phyloP scores from a whole-genome alignment of 2,888 invertebrate genomes.

The Epistrophe grossulariae region DNA sequence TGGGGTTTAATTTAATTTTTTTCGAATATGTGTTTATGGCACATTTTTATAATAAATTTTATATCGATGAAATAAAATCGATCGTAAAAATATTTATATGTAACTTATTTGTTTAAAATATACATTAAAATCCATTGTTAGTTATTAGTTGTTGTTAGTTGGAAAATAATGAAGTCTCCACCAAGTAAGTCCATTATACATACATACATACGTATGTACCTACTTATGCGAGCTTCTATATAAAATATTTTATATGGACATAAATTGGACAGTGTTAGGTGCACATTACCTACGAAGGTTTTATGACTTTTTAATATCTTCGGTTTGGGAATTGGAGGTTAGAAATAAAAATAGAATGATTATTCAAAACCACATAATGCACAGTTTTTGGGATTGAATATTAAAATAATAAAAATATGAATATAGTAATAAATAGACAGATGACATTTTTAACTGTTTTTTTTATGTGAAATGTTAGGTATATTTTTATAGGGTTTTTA shows the following conservation, averaged over 20 bases:
- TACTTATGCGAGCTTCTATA: no score
- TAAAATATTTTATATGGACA: background rate
- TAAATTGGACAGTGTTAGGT: background rate
- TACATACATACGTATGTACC: no score
- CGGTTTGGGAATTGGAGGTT: background rate
- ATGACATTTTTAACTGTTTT: background rate
- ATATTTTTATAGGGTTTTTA: background rate
- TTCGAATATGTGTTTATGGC: background rate
- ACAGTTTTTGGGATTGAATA: no score
- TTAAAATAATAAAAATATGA: no score
- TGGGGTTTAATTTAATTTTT: background rate
- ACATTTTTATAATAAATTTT: conserved; percentile 23
- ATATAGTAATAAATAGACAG: background rate
- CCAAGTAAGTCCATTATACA: background rate
- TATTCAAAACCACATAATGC: background rate
- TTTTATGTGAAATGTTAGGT: background rate
- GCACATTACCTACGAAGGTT: background rate
- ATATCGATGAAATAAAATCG: conserved; percentile 38
- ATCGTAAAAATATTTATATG: conserved; percentile 22
- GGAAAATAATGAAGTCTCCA: background rate
- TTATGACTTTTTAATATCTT: background rate
- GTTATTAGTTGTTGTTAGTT: no score
- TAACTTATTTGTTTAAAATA: background rate
- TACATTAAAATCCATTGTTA: background rate
- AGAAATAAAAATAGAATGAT: background rate